Evolutionary conservation across 2,888 invertebrate genomes (phyloP).

Genomic region (Iselma pallidipennis): DNA sequence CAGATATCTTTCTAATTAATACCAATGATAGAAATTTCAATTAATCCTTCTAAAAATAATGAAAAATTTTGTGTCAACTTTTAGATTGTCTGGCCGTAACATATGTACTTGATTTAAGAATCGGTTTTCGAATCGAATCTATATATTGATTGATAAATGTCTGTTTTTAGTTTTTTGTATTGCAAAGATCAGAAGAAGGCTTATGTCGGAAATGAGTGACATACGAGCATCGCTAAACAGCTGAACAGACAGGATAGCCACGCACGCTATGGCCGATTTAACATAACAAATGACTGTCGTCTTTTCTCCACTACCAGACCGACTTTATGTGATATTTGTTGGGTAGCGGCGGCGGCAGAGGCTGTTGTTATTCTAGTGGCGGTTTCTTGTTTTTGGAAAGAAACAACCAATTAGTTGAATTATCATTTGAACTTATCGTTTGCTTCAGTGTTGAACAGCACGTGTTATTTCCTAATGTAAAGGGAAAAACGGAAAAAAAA

Average conservation of each 20-base stretch:
- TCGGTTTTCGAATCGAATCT: too few species aligned
- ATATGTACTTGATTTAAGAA: too few species aligned
- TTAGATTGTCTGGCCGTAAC: too few species aligned
- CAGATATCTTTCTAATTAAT: slow-evolving; percentile 21
- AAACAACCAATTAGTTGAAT: slow-evolving; percentile 55
- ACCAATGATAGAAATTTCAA: slow-evolving; percentile 6
- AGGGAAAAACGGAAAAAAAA: background rate
- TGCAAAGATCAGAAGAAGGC: slow-evolving; percentile 41
- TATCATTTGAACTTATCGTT: slow-evolving; percentile 53
- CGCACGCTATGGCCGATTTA: slow-evolving; percentile 58
- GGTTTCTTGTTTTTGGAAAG: slow-evolving; percentile 47
- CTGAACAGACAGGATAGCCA: slow-evolving; percentile 56
- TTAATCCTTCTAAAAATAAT: background rate
- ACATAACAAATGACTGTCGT: slow-evolving; percentile 57
- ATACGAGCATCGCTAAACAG: slow-evolving; percentile 58
- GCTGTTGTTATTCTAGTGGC: slow-evolving; percentile 18
- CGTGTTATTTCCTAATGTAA: slow-evolving; percentile 9
- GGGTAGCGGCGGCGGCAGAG: slow-evolving; percentile 44
- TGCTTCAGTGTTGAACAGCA: slow-evolving; percentile 16
- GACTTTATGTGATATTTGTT: slow-evolving; percentile 43
- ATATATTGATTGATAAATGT: background rate
- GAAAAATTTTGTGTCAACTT: too few species aligned
- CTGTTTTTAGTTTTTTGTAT: background rate
- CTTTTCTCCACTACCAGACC: slow-evolving; percentile 51
- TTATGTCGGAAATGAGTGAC: slow-evolving; percentile 58